A percentile compares a stretch with the other conserved stretches of the same genome.
Evolutionary conservation across 1,140 invertebrate species (phyloP).

Genomic region (Sipha flava): DNA sequence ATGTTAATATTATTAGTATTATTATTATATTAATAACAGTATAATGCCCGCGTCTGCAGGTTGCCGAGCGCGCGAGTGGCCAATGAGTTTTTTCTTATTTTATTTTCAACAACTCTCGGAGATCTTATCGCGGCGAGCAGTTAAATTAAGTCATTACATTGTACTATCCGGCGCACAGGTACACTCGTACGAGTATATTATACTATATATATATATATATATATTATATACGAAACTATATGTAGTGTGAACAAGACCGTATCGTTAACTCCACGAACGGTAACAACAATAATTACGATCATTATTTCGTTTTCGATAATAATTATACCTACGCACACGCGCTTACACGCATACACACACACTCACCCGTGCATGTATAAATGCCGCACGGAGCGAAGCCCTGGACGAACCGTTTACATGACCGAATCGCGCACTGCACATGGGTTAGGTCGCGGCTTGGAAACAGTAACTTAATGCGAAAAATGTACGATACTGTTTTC

Average conservation of each 20-base stretch:
- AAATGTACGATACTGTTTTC: no score
- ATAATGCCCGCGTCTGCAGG: not conserved
- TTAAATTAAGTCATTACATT: not conserved
- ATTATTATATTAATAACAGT: not conserved
- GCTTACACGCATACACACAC: no score
- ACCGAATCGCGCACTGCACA: no score
- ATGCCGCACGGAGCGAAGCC: no score
- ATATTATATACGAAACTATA: not conserved
- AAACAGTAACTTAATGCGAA: no score
- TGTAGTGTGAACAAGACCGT: slow-evolving; percentile 1
- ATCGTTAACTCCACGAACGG: not conserved
- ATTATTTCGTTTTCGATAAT: not conserved
- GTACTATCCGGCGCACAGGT: not conserved
- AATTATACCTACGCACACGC: not conserved
- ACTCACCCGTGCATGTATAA: no score
- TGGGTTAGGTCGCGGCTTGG: no score
- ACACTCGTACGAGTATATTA: no score
- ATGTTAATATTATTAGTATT: not conserved
- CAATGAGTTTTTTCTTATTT: not conserved
- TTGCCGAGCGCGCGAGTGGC: not conserved
- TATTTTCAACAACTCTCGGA: not conserved
- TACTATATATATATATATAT: not conserved
- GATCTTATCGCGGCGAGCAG: not conserved
- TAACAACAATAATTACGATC: not conserved
- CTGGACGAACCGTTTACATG: no score